A percentile compares a stretch with the other conserved stretches of the same genome.
Evolutionary conservation across 2,797 vertebrate species (phyloP).

Genomic region (Hafferia zeledoni): DNA sequence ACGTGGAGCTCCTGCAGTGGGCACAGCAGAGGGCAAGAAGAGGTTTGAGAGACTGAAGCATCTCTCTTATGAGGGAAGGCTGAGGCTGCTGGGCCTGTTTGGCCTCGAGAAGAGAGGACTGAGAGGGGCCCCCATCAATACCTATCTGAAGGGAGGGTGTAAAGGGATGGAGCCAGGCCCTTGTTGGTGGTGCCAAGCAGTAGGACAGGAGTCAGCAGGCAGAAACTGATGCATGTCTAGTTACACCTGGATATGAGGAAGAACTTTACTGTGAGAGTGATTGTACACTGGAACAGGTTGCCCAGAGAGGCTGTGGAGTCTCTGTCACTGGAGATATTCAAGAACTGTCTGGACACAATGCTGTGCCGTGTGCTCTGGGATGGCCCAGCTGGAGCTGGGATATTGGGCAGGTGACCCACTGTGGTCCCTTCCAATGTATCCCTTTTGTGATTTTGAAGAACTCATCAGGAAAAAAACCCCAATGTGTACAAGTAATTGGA

Average conservation of each 20-base stretch:
- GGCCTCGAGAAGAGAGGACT: neutral
- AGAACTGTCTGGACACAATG: neutral
- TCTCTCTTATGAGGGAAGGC: neutral
- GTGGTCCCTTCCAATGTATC: neutral
- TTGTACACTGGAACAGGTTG: neutral
- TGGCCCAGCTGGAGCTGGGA: neutral
- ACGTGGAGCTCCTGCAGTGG: neutral
- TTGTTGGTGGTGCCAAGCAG: neutral
- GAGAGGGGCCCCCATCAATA: neutral
- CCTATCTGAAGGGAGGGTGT: neutral
- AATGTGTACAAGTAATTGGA: neutral
- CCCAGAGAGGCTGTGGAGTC: neutral
- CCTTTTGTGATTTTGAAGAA: neutral
- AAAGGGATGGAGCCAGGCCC: neutral
- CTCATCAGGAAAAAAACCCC: neutral
- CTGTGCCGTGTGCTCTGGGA: neutral
- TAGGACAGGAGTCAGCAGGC: rapidly evolving
- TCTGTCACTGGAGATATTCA: neutral
- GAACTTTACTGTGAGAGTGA: neutral
- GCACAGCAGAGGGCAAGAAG: neutral
- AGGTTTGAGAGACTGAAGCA: neutral
- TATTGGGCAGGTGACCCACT: neutral
- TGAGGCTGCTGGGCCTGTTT: neutral
- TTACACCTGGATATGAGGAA: neutral
- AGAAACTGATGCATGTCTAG: neutral